Conservation (phyloP, 2,797 vertebrate species). For the Danio aesculapii region DNA sequence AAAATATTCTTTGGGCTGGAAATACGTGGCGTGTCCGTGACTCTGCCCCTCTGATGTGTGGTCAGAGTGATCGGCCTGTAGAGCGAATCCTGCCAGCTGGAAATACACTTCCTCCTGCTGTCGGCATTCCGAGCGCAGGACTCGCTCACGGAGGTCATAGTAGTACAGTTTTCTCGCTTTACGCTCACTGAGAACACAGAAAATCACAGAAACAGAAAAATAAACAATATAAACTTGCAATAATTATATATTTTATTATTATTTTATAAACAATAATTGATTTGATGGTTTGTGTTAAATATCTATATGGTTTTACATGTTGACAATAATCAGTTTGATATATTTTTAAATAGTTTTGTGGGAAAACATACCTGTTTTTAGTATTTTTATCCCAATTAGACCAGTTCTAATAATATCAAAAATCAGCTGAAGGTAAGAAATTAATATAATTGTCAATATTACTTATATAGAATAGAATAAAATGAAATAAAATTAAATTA, state of each 20-base stretch:
- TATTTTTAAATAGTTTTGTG: no score
- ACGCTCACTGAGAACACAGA: constrained; percentile 75
- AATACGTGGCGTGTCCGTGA: constrained; percentile 77
- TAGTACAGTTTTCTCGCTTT: constrained; percentile 87
- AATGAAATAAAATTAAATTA: no score
- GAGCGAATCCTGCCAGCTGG: constrained; percentile 87
- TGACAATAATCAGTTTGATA: no score
- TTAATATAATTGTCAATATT: not conserved
- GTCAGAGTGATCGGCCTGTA: constrained; percentile 90
- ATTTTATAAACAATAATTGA: not conserved
- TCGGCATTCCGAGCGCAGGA: constrained; percentile 86
- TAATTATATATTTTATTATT: not conserved
- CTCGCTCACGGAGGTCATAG: constrained; percentile 85
- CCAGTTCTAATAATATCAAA: no score
- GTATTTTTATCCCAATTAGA: no score
- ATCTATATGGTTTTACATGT: not conserved
- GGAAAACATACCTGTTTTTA: no score
- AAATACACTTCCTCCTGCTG: constrained; percentile 94
- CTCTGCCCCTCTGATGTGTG: constrained; percentile 70
- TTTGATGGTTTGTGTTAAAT: not conserved
- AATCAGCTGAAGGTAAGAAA: not conserved
- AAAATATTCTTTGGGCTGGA: constrained; percentile 91
- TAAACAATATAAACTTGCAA: not conserved
- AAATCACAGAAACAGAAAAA: constrained; percentile 17
- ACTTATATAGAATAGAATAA: not conserved